Evolutionary conservation across 2,797 vertebrate genomes (phyloP).

Genomic region (Sebastes baramenuke): DNA sequence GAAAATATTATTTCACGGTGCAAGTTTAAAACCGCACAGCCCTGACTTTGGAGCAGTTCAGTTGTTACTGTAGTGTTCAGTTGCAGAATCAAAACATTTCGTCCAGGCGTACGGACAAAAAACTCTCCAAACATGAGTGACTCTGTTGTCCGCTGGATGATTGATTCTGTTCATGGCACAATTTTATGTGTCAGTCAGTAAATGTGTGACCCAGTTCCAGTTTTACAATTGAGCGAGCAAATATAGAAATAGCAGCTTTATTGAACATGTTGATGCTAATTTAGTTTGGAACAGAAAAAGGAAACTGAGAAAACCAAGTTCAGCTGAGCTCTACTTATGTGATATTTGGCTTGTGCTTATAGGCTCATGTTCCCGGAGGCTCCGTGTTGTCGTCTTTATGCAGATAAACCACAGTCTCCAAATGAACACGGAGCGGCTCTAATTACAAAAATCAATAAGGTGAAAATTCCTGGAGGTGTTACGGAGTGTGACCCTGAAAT

Average conservation of each 20-base stretch:
- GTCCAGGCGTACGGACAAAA: not conserved
- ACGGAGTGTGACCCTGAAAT: not conserved
- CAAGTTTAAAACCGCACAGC: not conserved
- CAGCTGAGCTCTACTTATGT: not conserved
- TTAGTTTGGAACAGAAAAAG: not conserved
- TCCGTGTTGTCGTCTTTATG: not conserved
- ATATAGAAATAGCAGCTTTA: not conserved
- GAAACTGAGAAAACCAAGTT: not conserved
- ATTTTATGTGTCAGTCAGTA: conserved; percentile 1
- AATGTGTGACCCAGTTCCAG: conserved; percentile 35
- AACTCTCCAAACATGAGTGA: not conserved
- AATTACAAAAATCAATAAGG: not conserved
- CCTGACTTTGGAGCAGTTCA: not conserved
- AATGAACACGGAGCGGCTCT: not conserved
- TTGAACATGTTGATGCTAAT: not conserved
- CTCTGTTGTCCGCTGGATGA: not conserved
- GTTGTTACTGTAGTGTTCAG: not conserved
- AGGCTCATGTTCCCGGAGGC: not conserved
- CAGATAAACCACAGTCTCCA: not conserved
- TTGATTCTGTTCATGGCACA: conserved; percentile 7
- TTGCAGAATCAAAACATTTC: not conserved
- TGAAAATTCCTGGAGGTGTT: not conserved
- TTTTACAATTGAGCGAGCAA: conserved; percentile 11
- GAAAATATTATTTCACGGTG: not conserved
- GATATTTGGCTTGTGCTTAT: not conserved